phyloP scores from a whole-genome alignment of 1,140 invertebrate species.

The Drosophila ananassae region DNA sequence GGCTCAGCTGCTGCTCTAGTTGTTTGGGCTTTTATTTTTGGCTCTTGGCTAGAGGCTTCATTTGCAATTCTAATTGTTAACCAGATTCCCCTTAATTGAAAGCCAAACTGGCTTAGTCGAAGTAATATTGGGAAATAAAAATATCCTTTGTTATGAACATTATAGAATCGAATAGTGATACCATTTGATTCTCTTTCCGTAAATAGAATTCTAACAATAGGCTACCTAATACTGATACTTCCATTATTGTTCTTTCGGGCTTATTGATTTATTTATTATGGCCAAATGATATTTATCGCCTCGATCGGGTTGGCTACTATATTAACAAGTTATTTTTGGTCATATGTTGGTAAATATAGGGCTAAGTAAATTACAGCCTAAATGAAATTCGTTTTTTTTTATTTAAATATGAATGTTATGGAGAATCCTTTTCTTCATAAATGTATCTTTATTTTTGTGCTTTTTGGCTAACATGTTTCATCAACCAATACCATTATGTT shows the following conservation, averaged over 20 bases:
- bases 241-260: not conserved
- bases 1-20: slow-evolving; percentile 19
- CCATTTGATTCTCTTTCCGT: too few relatives aligned
- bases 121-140: slow-evolving; percentile 9
- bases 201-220: too few relatives aligned
- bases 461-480: slow-evolving; percentile 12
- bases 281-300: slow-evolving; percentile 34
- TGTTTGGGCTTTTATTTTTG: slow-evolving; percentile 25
- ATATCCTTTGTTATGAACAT: slow-evolving; percentile 10
- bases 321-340: slow-evolving; percentile 67
- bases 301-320: slow-evolving; percentile 18
- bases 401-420: slow-evolving; percentile 19
- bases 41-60: slow-evolving; percentile 34
- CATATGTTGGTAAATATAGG: slow-evolving; percentile 58
- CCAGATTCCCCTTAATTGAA: slow-evolving; percentile 57
- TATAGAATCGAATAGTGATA: too few relatives aligned
- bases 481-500: slow-evolving; percentile 27
- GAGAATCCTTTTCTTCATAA: slow-evolving; percentile 14
- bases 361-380: slow-evolving; percentile 46
- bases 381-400: slow-evolving; percentile 11
- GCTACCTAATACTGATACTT: too few relatives aligned
- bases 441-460: slow-evolving; percentile 1
- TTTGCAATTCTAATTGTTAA: slow-evolving; percentile 78
- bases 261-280: slow-evolving; percentile 4
- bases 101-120: slow-evolving; percentile 26